Percentiles rank a stretch among this genome's conserved stretches.
Evolutionary conservation across 2,113 vertebrate genomes (phyloP).

Genomic region (Mola mola): DNA sequence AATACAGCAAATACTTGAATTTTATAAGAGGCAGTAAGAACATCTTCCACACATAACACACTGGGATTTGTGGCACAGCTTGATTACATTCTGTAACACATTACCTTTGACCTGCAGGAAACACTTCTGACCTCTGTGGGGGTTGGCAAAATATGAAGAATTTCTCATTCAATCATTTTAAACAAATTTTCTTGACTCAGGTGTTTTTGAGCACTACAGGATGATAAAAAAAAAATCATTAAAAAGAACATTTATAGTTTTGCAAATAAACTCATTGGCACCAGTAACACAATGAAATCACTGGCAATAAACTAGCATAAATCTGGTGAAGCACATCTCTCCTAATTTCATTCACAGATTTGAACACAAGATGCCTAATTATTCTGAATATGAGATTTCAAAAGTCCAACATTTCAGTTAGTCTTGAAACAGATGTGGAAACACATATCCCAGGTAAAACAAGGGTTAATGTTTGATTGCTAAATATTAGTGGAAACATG

Average conservation of each 20-base stretch:
- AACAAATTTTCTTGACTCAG: too few relatives aligned
- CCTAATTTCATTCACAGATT: not conserved
- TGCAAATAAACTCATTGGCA: not conserved
- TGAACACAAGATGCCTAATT: not conserved
- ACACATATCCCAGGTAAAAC: too few relatives aligned
- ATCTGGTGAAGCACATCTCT: slow-evolving; percentile 2
- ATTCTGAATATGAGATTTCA: too few relatives aligned
- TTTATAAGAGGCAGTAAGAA: slow-evolving; percentile 1
- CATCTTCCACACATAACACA: not conserved
- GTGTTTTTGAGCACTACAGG: too few relatives aligned
- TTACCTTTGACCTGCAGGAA: not conserved
- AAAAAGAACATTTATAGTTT: not conserved
- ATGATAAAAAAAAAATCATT: too few relatives aligned
- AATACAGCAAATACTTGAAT: slow-evolving; percentile 2
- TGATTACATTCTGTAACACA: not conserved
- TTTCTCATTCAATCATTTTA: too few relatives aligned
- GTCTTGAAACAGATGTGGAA: not conserved
- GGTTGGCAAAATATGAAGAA: too few relatives aligned
- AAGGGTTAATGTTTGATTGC: too few relatives aligned
- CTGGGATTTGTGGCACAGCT: not conserved
- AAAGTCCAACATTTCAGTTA: not conserved
- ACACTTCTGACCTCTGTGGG: too few relatives aligned
- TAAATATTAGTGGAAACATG: too few relatives aligned
- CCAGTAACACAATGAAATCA: slow-evolving; percentile 8
- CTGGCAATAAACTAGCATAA: slow-evolving; percentile 1